Percentiles rank a stretch among this genome's conserved stretches.
Conservation (phyloP, 2,888 invertebrate genomes). For the Drosophila stalkeri region DNA sequence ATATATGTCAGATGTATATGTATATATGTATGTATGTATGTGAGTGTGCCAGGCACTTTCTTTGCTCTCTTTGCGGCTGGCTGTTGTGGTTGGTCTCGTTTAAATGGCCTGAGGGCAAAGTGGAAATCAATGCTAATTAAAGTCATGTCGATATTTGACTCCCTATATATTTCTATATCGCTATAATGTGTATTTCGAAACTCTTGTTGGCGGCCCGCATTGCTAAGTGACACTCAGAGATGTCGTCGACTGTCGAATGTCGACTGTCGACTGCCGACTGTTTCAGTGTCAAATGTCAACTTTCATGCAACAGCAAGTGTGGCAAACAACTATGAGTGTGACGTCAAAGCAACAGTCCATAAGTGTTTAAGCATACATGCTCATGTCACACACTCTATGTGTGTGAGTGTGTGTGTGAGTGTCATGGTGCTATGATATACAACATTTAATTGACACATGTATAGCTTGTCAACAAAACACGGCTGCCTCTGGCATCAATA, state of each 20-base stretch:
- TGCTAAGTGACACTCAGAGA: conserved; percentile 38
- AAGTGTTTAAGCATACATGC: conserved; percentile 22
- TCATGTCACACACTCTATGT: background rate
- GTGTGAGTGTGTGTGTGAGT: conserved; percentile 4
- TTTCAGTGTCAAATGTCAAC: conserved; percentile 74
- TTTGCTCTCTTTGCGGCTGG: conserved; percentile 11
- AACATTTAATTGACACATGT: conserved; percentile 76
- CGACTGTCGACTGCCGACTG: conserved; percentile 29
- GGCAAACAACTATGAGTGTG: conserved; percentile 54
- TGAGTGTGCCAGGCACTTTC: background rate
- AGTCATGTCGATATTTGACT: conserved; percentile 56
- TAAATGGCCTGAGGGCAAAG: conserved; percentile 58
- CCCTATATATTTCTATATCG: conserved; percentile 2
- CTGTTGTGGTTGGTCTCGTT: conserved; percentile 15
- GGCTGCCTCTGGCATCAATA: conserved; percentile 52
- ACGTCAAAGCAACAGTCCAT: conserved; percentile 59
- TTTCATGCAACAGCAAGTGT: conserved; percentile 52
- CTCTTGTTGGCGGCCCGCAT: conserved; percentile 64
- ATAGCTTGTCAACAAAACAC: conserved; percentile 70
- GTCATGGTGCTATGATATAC: conserved; percentile 63
- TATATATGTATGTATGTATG: background rate
- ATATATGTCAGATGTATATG: background rate
- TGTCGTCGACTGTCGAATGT: conserved; percentile 29
- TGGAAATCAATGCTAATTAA: conserved; percentile 77
- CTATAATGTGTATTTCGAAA: conserved; percentile 43